Evolutionary conservation across 1,140 invertebrate genomes (phyloP), one percentile per base, ranked within the genome.

Genomic region (Cotesia chilonis): DNA sequence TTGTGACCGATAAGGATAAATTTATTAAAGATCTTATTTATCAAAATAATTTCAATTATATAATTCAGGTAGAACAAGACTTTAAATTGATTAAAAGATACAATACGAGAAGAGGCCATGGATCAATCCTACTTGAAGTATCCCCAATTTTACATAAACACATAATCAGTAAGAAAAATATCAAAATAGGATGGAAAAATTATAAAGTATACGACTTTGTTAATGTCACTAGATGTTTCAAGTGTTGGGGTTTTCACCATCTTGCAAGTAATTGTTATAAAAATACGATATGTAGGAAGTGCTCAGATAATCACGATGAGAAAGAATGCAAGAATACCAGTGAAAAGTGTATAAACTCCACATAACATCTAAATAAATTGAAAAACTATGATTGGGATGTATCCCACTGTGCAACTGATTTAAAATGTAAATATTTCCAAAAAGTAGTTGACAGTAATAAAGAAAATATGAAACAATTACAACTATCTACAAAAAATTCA

Each of bases 121-220:
- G 54, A n/a, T 55, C 54, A 17, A 55, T 55, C 14, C 7, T 17
- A n/a, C 54, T 55, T 55, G 54, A 55, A 55, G 54, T 67, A 41
- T 28, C 35, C 65, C 38, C 59, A 14, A 35, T 38, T n/a, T 69
- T 65, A 35, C 60, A 74, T 37, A 70, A 70, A 41, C 60, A 10
- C 3, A 14, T 74, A 47, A 3, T 74, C 9, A 17, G 55, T 17
- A 55, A 51, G 68, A 9, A 71, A 7, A 71, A 51, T 69, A 47
- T 73, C 3, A 76, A 68, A 38, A 10, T 76, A 5, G 72, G 72
- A 37, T 76, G 72, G 65, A 68, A 35, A 35, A 76, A 70, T 14
- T 74, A 68, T 61, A 28, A 5, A 47, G 36, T 74, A 4, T 76
- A 63, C 20, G 60, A 74, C 41, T 52, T 47, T 65, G 52, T 71